Evolutionary conservation across 92 coral and sea anemone genomes (phyloP), one percentile per base, ranked within the genome.

Genomic region (Paramuricea clavata): DNA sequence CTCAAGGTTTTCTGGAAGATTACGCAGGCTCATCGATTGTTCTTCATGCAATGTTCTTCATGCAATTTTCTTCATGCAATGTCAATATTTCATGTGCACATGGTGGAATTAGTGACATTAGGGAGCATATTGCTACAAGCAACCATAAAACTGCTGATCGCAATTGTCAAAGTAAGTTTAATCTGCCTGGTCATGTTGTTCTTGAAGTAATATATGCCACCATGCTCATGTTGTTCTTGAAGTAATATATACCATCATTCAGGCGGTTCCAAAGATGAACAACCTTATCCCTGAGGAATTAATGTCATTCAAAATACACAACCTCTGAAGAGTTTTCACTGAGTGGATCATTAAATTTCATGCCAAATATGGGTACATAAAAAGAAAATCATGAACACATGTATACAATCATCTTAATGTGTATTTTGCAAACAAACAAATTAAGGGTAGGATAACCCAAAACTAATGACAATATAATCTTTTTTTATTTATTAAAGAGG

Each of bases 311-410:
- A n/a, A n/a, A n/a, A n/a, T 39, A 39, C 44, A 39, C 44, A 39
- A 10, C 10, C 44, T 4, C 44, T n/a, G n/a, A n/a, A n/a, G n/a
- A n/a, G n/a, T n/a, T n/a, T n/a, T n/a, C n/a, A n/a, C n/a, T n/a
- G n/a, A n/a, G n/a, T n/a, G n/a, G n/a, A n/a, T n/a, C n/a, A n/a
- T n/a, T n/a, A n/a, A n/a, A n/a, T n/a, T n/a, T n/a, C n/a, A 39
- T 39, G 44, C 44, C 4, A 10, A 39, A 4, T n/a, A 39, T 10
- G 10, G 4, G 44, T 10, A 39, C 10, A 39, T 39, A 39, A n/a
- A n/a, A n/a, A n/a, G n/a, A n/a, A n/a, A n/a, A n/a, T n/a, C 81
- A 25, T 73, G 88, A 85, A 44, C 88, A 85, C 50, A 28, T 73
- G 74, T 74, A 56, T 44, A 85, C 73, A 68, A 54, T 56, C 81